Percentiles rank a stretch among this genome's conserved stretches.
phyloP scores from a whole-genome alignment of 2,797 vertebrate genomes.

The Otolemur crassicaudatus region DNA sequence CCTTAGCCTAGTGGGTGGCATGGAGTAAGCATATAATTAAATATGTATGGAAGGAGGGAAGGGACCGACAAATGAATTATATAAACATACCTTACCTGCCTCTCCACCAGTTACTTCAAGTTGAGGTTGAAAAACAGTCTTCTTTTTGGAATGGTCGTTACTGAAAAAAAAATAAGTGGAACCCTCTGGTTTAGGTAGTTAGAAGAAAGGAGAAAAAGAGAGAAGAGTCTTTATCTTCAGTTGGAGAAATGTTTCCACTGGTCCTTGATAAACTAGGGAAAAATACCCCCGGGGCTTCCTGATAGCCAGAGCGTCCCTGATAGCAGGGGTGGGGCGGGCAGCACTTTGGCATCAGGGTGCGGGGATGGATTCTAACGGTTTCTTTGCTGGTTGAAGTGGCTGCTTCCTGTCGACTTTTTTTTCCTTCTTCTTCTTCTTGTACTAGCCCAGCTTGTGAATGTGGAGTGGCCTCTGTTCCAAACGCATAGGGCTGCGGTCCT shows the following conservation, averaged over 20 bases:
- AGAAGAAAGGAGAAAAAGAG: not conserved
- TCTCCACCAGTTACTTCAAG: constrained; percentile 39
- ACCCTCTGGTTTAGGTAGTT: not conserved
- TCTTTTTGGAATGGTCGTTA: constrained; percentile 20
- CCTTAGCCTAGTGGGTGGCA: not conserved
- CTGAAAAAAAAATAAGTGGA: constrained; percentile 50
- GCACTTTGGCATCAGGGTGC: constrained; percentile 46
- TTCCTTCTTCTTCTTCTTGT: not conserved
- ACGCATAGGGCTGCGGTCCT: rapidly evolving
- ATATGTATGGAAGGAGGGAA: not conserved
- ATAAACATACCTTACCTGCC: constrained; percentile 57
- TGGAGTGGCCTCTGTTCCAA: not conserved
- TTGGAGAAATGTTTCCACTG: constrained; percentile 68
- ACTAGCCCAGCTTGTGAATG: constrained; percentile 12
- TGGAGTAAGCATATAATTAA: not conserved
- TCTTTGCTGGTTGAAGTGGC: constrained; percentile 71
- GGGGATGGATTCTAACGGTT: constrained; percentile 81
- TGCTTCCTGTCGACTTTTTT: constrained; percentile 73
- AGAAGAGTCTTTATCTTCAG: constrained; percentile 66
- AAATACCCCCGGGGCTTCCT: constrained; percentile 27
- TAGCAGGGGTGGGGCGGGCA: constrained; percentile 56
- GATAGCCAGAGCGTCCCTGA: constrained; percentile 52
- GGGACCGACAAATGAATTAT: not conserved
- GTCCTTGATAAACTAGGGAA: constrained; percentile 78
- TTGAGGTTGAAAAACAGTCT: constrained; percentile 29